These are phyloP conservation scores for Chloroceryle inda DNA, from an alignment of 2,797 vertebrate genomes.

Conservation along the genomic window DNA sequence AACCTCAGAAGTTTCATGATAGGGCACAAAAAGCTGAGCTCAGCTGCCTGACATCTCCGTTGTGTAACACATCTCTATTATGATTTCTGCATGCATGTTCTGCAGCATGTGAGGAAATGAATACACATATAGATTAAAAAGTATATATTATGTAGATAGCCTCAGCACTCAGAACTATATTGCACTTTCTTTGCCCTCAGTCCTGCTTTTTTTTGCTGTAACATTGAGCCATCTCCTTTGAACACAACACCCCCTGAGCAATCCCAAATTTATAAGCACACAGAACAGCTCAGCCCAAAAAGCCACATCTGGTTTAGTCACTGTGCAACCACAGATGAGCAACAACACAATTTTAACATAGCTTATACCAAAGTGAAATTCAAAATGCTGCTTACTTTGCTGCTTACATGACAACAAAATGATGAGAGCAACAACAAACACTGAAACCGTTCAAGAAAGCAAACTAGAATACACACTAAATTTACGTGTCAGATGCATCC, in stretches of 20 bases:
- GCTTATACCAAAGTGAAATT: slow-evolving; percentile 31
- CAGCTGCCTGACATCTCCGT: background rate
- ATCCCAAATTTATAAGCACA: background rate
- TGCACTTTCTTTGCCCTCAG: background rate
- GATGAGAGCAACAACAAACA: slow-evolving; percentile 39
- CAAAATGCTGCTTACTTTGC: slow-evolving; percentile 20
- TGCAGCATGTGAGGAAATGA: background rate
- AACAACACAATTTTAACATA: slow-evolving; percentile 4
- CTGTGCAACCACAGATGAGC: background rate
- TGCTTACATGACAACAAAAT: slow-evolving; percentile 56
- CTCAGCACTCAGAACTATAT: background rate
- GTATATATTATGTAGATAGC: background rate
- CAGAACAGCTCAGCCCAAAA: background rate
- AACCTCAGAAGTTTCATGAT: background rate
- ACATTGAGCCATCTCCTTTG: background rate
- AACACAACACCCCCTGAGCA: background rate
- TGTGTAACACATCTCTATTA: background rate
- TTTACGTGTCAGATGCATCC: background rate
- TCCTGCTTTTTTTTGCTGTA: background rate
- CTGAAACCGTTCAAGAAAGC: slow-evolving; percentile 22
- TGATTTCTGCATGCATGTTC: background rate
- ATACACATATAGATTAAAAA: background rate
- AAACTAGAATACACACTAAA: background rate
- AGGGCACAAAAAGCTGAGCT: background rate
- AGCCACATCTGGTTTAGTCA: slow-evolving; percentile 32